A percentile compares a stretch with the other conserved stretches of the same genome.
These are phyloP conservation scores for Eupristina koningsbergeri DNA, from an alignment of 1,140 invertebrate genomes.

Conservation along the genomic window DNA sequence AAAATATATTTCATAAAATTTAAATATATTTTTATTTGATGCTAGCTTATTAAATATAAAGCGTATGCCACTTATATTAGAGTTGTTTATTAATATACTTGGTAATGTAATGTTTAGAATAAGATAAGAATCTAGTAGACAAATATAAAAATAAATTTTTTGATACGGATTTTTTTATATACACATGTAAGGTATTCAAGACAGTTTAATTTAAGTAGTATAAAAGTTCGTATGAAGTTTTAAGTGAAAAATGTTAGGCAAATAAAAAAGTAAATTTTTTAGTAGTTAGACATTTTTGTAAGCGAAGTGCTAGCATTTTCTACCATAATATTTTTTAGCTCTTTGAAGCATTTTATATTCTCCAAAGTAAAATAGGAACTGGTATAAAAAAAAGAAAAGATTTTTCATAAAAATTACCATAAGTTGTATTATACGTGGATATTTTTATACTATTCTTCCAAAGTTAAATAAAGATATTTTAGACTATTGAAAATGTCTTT, in stretches of 20 bases:
- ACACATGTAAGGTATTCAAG: too few species aligned
- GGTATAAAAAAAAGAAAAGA: not conserved
- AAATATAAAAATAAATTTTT: too few species aligned
- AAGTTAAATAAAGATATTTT: slow-evolving; percentile 13
- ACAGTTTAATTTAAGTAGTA: not conserved
- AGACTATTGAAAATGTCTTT: not conserved
- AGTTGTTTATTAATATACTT: too few species aligned
- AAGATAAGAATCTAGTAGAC: too few species aligned
- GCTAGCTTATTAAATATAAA: too few species aligned
- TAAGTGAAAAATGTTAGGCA: not conserved
- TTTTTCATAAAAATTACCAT: slow-evolving; percentile 22
- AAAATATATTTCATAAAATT: too few species aligned
- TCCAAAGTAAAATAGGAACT: not conserved
- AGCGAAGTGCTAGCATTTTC: not conserved
- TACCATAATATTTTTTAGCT: not conserved
- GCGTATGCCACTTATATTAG: too few species aligned
- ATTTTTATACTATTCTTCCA: not conserved
- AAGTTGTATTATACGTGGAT: not conserved
- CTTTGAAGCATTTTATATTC: not conserved
- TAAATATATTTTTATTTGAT: too few species aligned
- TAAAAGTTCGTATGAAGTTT: not conserved
- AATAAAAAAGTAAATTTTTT: not conserved
- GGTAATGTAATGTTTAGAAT: too few species aligned
- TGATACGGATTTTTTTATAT: too few species aligned
- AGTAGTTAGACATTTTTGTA: not conserved